Base-by-base conservation (phyloP, 92 coral and sea anemone genomes). In the Actinostola sp. region DNA sequence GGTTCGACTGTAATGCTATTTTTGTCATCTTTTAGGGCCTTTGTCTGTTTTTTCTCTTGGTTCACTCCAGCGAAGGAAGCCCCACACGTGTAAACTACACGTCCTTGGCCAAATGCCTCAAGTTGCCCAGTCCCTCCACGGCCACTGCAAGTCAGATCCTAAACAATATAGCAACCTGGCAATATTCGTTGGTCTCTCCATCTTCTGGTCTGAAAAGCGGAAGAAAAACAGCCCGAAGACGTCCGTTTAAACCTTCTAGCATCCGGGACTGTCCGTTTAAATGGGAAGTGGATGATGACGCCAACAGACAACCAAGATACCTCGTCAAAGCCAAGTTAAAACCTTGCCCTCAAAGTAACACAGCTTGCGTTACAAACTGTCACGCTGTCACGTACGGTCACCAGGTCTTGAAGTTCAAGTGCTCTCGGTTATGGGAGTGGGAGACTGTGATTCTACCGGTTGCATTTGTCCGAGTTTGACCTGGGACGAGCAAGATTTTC, bases 351-450 rank as follows among this genome's bases (percentile, higher is more conserved):
- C 6, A 43, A 16, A 56, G 67, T 41, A 59, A 71, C 57, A n/a
- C 66, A n/a, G 60, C 63, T 30, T 71, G 72, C 58, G 33, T 51
- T 17, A 21, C 62, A 4, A 56, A 45, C 8, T 84, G 89, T 58
- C 56, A 45, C 36, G 68, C 85, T 9, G 20, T 78, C 26, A 21
- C 64, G 28, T 84, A 71, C 74, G 61, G 55, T 25, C 85, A 84
- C 60, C 73, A 54, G 4, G 89, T 84, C 24, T 24, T 78, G 54
- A 61, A 43, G 19, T 48, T 57, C 20, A 71, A 65, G 26, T 78
- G 89, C 28, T 60, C 25, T 30, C 36, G 35, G 24, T 42, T 74
- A 21, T 78, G 89, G 89, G 55, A 61, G 19, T 84, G 85, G 89
- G 46, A 52, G n/a, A 61, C 67, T 61, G 57, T 69, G 12, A 70